These are phyloP conservation scores for Ennomos erosarius DNA, from an alignment of 2,888 invertebrate genomes.

Conservation along the genomic window DNA sequence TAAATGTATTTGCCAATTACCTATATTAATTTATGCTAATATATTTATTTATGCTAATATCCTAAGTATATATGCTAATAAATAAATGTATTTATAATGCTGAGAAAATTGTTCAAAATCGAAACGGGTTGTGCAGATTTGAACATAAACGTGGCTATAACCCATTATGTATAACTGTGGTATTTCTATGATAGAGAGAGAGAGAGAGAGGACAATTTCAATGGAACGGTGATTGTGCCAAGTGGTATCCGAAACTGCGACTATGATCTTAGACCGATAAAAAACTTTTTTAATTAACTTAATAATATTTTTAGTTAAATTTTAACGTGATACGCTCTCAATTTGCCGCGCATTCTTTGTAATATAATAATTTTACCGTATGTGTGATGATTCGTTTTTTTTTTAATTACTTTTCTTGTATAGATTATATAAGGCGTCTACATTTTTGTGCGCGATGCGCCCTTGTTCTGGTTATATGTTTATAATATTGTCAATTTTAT, in stretches of 20 bases:
- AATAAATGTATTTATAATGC: slow-evolving; percentile 1
- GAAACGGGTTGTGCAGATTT: slow-evolving; percentile 17
- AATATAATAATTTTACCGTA: slow-evolving; percentile 47
- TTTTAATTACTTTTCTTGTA: slow-evolving; percentile 40
- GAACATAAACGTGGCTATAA: slow-evolving; percentile 7
- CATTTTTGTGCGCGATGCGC: slow-evolving; percentile 33
- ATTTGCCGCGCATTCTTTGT: slow-evolving; percentile 47
- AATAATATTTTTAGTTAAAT: slow-evolving; percentile 43
- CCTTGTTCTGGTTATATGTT: slow-evolving; percentile 25
- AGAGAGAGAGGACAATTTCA: slow-evolving; percentile 2
- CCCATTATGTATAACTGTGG: background rate
- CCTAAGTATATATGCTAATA: too few species aligned
- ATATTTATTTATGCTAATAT: too few species aligned
- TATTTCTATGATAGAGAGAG: slow-evolving; percentile 4
- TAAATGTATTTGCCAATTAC: slow-evolving; percentile 2
- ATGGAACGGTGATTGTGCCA: slow-evolving; percentile 28
- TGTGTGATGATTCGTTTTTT: slow-evolving; percentile 48
- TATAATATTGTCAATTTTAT: slow-evolving; percentile 33
- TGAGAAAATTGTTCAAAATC: slow-evolving; percentile 15
- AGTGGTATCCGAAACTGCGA: slow-evolving; percentile 18
- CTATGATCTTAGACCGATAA: slow-evolving; percentile 14
- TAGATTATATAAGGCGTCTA: slow-evolving; percentile 33
- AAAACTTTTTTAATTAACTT: slow-evolving; percentile 15
- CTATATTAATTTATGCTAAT: background rate
- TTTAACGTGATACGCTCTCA: slow-evolving; percentile 40